Evolutionary conservation across 2,888 invertebrate species (phyloP).

Genomic region (Timandra comae): DNA sequence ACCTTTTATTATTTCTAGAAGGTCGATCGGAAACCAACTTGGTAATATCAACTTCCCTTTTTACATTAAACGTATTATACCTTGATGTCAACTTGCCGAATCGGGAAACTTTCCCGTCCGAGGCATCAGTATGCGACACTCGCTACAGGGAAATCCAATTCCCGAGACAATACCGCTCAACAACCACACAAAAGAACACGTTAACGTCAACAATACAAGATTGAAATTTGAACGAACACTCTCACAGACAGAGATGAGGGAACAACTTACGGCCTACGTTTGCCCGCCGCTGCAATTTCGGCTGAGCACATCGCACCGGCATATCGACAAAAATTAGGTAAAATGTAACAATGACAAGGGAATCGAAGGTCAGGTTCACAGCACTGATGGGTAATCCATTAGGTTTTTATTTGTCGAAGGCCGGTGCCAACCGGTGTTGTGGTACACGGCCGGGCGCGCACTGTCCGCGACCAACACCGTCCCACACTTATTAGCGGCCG

Average conservation of each 20-base stretch:
- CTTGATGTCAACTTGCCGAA: conserved; percentile 31
- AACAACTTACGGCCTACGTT: conserved; percentile 59
- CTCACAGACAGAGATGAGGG: conserved; percentile 32
- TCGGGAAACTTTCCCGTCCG: conserved; percentile 37
- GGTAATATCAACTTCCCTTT: conserved; percentile 37
- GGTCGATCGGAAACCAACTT: conserved; percentile 34
- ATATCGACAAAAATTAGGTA: too few relatives aligned
- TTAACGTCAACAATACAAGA: conserved; percentile 27
- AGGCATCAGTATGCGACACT: conserved; percentile 39
- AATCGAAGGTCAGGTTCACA: conserved; percentile 51
- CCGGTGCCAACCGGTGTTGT: conserved; percentile 47
- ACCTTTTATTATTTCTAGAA: conserved; percentile 28
- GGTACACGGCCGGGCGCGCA: conserved; percentile 65
- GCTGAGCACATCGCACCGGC: conserved; percentile 59
- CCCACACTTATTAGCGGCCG: conserved; percentile 57
- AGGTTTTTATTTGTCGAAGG: conserved; percentile 20
- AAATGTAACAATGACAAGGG: conserved; percentile 26
- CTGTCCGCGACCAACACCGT: conserved; percentile 55
- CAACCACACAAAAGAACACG: conserved; percentile 15
- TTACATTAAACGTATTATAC: conserved; percentile 25
- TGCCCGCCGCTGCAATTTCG: conserved; percentile 49
- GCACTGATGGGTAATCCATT: conserved; percentile 53
- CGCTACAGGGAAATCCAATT: conserved; percentile 31
- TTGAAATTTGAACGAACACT: conserved; percentile 29
- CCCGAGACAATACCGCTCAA: conserved; percentile 13